Evolutionary conservation across 2,113 vertebrate species (phyloP), one percentile per base, ranked within the genome.

Genomic region (Cochlearius cochlearius): DNA sequence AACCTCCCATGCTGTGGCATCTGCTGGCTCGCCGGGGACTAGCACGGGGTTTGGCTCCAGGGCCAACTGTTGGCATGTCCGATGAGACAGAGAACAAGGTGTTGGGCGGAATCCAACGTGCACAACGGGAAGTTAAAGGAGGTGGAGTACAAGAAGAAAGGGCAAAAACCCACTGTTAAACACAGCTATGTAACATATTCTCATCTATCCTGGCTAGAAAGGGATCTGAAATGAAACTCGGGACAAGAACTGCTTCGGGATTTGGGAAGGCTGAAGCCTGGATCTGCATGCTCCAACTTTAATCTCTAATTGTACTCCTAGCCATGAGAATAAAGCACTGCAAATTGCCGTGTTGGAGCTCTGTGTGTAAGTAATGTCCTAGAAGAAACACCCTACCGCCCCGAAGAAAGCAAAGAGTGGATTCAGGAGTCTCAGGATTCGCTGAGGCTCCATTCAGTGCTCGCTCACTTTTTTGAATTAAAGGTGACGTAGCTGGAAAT

Each of bases 1-100:
- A 93, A 80, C 86, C 92, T 90, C 95, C 95, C 94, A 80, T 53
- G 5, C 94, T 67, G 86, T 20, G 39, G 85, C 94, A 95, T 67
- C 8, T 45, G 74, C 72, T 41, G 71, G 36, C 59, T 63, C 30
- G 13, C 64, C 30, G 32, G 78, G 53, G 41, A 75, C 53, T 38
- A 64, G 68, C 66, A 32, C 1, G 2, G 67, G 50, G 63, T 55
- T 63, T 34, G 45, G 93, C 58, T 86, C 43, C 32, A 49, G 68
- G 67, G 73, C 53, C 67, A 58, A 21, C 12, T 5, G 38, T 36
- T 86, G 79, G 96, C 73, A 30, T 2, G 20, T 8, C 71, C 36
- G 58, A 41, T 30, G 78, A 78, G 43, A 26, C 11, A 13, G 63
- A 68, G 80, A 50, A 71, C 17, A 49, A 71, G 71, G 74, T 1